Evolutionary conservation across 2,888 invertebrate species (phyloP).

Genomic region (Apodemia hepburni): DNA sequence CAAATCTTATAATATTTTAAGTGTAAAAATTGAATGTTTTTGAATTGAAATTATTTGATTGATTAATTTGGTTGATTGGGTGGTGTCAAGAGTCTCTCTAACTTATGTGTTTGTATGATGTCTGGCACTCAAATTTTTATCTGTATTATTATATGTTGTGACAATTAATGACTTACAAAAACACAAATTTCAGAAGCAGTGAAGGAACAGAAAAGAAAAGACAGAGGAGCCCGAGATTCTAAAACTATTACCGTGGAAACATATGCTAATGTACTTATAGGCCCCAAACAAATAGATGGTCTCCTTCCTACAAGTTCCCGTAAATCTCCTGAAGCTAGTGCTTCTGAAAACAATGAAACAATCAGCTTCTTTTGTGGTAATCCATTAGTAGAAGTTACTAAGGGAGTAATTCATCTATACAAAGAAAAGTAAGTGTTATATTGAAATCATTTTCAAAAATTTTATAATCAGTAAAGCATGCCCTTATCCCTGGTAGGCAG

Average conservation of each 20-base stretch:
- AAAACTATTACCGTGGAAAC: constrained; percentile 90
- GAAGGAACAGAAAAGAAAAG: constrained; percentile 73
- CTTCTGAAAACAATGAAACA: constrained; percentile 68
- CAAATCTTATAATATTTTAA: too few species aligned
- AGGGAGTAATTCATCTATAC: constrained; percentile 97
- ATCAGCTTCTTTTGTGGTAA: constrained; percentile 96
- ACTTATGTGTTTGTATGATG: too few species aligned
- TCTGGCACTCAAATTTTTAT: too few species aligned
- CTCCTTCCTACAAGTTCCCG: constrained; percentile 82
- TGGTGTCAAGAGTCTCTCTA: too few species aligned
- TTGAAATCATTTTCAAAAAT: too few species aligned
- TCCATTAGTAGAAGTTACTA: constrained; percentile 97
- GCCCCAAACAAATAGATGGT: constrained; percentile 71
- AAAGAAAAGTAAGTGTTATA: constrained; percentile 92
- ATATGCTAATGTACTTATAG: constrained; percentile 83
- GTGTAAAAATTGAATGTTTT: too few species aligned
- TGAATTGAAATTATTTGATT: too few species aligned
- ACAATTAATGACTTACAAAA: too few species aligned
- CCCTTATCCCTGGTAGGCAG: too few species aligned
- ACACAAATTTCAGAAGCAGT: constrained; percentile 49
- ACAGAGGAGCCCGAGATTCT: constrained; percentile 84
- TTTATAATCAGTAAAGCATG: too few species aligned
- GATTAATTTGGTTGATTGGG: too few species aligned
- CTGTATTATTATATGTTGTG: too few species aligned
- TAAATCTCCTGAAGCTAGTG: constrained; percentile 61